Percentiles rank a stretch among this genome's conserved stretches.
phyloP scores from a whole-genome alignment of 1,140 invertebrate genomes.

The Trichonephila clavipes region DNA sequence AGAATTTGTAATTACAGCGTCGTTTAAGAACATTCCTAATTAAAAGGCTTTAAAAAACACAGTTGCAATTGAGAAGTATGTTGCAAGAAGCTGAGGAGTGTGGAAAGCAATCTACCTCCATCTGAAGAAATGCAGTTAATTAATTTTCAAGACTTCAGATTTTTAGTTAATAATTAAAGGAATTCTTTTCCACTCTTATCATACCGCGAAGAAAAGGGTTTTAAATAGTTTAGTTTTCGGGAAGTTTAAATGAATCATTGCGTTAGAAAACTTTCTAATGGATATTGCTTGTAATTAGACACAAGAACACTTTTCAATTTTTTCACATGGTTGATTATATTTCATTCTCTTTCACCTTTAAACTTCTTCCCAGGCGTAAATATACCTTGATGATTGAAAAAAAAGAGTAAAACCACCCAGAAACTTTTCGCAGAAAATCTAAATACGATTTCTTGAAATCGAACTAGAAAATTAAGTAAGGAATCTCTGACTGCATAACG shows the following conservation, averaged over 20 bases:
- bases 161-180: constrained; percentile 58
- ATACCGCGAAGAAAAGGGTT: background rate
- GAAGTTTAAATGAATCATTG: constrained; percentile 39
- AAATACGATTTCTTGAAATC: background rate
- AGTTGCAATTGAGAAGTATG: background rate
- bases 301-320: background rate
- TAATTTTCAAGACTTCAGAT: constrained; percentile 59
- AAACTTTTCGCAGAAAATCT: too few relatives aligned
- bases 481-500: background rate
- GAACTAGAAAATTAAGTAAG: background rate
- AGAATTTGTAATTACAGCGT: constrained; percentile 30
- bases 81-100: background rate
- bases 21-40: background rate
- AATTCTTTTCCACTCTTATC: background rate
- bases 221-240: background rate
- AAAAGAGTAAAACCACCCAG: too few relatives aligned
- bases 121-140: constrained; percentile 6
- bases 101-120: background rate
- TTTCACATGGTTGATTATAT: background rate
- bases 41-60: background rate
- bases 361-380: background rate
- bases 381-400: background rate
- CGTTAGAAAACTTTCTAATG: constrained; percentile 50
- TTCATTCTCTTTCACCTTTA: background rate
- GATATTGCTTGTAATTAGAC: constrained; percentile 43